A percentile compares a stretch with the other conserved stretches of the same genome.
Evolutionary conservation across 1,140 invertebrate species (phyloP).

Genomic region (Eurosta solidaginis): DNA sequence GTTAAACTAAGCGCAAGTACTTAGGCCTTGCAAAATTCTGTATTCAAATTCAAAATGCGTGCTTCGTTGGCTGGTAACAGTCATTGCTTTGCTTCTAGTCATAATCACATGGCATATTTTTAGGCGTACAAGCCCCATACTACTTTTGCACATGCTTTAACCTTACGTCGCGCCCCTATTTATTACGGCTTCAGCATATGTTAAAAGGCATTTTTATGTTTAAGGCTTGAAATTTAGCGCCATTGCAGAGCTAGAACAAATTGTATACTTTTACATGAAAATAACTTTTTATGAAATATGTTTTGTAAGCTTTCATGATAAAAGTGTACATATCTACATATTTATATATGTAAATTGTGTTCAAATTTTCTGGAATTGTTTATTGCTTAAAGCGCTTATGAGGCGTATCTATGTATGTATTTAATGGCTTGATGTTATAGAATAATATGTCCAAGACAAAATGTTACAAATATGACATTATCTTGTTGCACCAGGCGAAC

Average conservation of each 20-base stretch:
- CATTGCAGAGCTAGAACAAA: too few relatives aligned
- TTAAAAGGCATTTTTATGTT: neutral
- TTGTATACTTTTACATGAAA: too few relatives aligned
- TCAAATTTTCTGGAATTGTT: too few relatives aligned
- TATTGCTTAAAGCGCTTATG: too few relatives aligned
- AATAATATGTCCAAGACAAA: neutral
- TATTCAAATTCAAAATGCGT: constrained; percentile 3
- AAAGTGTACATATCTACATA: too few relatives aligned
- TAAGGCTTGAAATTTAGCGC: too few relatives aligned
- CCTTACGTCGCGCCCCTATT: neutral
- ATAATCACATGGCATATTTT: neutral
- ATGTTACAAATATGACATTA: constrained; percentile 3
- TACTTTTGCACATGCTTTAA: neutral
- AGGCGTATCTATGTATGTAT: neutral
- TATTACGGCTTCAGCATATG: neutral
- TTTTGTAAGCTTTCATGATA: too few relatives aligned
- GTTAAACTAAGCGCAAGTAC: neutral
- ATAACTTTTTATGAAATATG: too few relatives aligned
- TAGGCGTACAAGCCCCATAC: neutral
- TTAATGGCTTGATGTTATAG: neutral
- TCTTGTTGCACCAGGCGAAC: neutral
- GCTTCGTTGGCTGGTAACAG: neutral
- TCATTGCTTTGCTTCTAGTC: neutral
- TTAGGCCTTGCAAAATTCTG: neutral
- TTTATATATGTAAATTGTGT: too few relatives aligned